phyloP scores from a whole-genome alignment of 1,140 invertebrate species.

The Schlechtendalia chinensis region DNA sequence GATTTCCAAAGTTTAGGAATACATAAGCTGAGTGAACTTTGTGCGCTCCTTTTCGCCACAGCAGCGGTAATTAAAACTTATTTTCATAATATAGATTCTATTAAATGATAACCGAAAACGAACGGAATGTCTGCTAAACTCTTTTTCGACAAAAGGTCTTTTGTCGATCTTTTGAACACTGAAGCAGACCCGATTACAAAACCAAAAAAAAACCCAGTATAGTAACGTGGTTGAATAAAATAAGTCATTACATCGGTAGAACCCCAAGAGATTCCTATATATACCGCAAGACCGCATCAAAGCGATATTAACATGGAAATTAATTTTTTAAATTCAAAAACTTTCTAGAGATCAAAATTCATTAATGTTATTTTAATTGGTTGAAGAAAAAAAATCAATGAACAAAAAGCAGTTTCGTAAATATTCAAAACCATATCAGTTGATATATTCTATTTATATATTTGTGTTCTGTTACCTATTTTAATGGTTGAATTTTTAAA shows the following conservation, averaged over 20 bases:
- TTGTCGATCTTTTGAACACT: constrained; percentile 38
- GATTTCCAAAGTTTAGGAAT: constrained; percentile 9
- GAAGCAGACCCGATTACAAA: constrained; percentile 3
- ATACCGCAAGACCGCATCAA: constrained; percentile 5
- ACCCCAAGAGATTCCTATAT: constrained; percentile 8
- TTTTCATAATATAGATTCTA: constrained; percentile 45
- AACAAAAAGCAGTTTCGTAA: neutral
- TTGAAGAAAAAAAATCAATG: too few species aligned
- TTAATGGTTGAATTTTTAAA: constrained; percentile 21
- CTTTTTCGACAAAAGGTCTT: constrained; percentile 40
- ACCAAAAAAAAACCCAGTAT: neutral
- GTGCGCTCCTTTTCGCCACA: neutral
- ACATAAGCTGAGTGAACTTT: constrained; percentile 3
- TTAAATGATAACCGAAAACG: constrained; percentile 32
- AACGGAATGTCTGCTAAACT: constrained; percentile 21
- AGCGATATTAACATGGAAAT: neutral
- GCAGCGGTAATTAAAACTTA: constrained; percentile 41
- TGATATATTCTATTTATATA: neutral
- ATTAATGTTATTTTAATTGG: constrained; percentile 9
- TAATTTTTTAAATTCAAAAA: constrained; percentile 34
- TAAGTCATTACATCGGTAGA: neutral
- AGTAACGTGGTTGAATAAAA: neutral
- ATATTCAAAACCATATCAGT: neutral
- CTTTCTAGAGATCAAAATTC: neutral
- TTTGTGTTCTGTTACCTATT: neutral